phyloP scores from a whole-genome alignment of 37 sponge, comb jelly and placozoan genomes.

The Chondrosia reniformis region DNA sequence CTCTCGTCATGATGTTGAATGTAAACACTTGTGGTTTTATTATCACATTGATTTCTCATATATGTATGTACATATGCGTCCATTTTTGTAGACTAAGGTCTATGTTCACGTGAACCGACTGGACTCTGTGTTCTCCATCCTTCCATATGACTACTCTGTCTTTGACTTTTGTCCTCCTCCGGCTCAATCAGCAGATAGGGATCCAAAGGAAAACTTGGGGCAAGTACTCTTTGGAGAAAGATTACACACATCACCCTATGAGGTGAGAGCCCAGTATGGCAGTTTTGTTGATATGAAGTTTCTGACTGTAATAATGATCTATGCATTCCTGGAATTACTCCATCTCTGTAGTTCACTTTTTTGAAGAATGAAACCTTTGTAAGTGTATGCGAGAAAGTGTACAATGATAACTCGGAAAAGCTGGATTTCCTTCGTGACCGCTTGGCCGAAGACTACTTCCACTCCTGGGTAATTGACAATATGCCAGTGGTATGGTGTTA shows the following conservation, averaged over 20 bases:
- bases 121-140: constrained; percentile 81
- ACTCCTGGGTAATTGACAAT: constrained; percentile 93
- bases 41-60: too few species aligned
- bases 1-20: too few species aligned
- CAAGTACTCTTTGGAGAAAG: constrained; percentile 87
- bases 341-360: neutral
- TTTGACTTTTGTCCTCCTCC: constrained; percentile 89
- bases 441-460: constrained; percentile 73
- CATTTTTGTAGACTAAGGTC: constrained; percentile 51
- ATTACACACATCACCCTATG: constrained; percentile 52
- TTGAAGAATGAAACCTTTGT: neutral
- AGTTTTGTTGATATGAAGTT: too few species aligned
- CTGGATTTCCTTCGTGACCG: constrained; percentile 51
- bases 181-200: constrained; percentile 22
- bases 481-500: constrained; percentile 99
- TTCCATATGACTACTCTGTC: constrained; percentile 94
- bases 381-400: constrained; percentile 14
- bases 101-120: constrained; percentile 89
- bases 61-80: too few species aligned
- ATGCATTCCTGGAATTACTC: too few species aligned
- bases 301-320: too few species aligned
- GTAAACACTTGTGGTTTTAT: too few species aligned
- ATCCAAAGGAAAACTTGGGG: constrained; percentile 94
- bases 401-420: constrained; percentile 24
- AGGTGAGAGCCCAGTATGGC: constrained; percentile 42